A percentile compares a stretch with the other conserved stretches of the same genome.
Evolutionary conservation across 2,797 vertebrate species (phyloP).

Genomic region (Psittacula derbiana): DNA sequence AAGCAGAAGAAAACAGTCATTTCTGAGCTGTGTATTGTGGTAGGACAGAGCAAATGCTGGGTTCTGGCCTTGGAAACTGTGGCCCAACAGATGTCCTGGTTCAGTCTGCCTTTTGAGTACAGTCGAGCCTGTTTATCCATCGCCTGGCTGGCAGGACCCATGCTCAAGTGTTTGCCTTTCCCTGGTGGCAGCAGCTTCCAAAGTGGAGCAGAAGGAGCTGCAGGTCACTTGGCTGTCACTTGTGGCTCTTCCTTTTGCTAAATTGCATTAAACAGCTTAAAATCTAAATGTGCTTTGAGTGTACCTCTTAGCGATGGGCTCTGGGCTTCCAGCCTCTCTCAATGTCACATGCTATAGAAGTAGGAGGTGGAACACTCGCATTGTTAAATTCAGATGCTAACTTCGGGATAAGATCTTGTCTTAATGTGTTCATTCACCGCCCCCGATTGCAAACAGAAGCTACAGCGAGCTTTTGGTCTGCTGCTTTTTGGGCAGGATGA

Average conservation of each 20-base stretch:
- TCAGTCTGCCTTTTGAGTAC: slow-evolving; percentile 11
- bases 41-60: neutral
- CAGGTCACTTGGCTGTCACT: slow-evolving; percentile 9
- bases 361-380: slow-evolving; percentile 32
- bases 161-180: slow-evolving; percentile 41
- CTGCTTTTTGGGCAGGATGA: neutral
- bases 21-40: neutral
- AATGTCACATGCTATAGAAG: neutral
- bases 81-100: slow-evolving; percentile 29
- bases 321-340: slow-evolving; percentile 24
- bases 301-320: neutral
- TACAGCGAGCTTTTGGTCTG: neutral
- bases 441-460: neutral
- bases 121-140: neutral
- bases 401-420: slow-evolving; percentile 30
- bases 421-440: slow-evolving; percentile 14
- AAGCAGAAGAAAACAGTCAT: neutral
- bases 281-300: neutral
- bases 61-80: slow-evolving; percentile 6
- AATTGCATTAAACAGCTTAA: slow-evolving; percentile 1
- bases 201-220: slow-evolving; percentile 42
- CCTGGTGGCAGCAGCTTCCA: slow-evolving; percentile 26
- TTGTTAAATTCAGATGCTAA: slow-evolving; percentile 45
- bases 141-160: neutral
- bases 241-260: neutral